Percentiles rank a stretch among this genome's conserved stretches.
phyloP scores from a whole-genome alignment of 2,888 invertebrate species.

The Cheilosia vernalis region DNA sequence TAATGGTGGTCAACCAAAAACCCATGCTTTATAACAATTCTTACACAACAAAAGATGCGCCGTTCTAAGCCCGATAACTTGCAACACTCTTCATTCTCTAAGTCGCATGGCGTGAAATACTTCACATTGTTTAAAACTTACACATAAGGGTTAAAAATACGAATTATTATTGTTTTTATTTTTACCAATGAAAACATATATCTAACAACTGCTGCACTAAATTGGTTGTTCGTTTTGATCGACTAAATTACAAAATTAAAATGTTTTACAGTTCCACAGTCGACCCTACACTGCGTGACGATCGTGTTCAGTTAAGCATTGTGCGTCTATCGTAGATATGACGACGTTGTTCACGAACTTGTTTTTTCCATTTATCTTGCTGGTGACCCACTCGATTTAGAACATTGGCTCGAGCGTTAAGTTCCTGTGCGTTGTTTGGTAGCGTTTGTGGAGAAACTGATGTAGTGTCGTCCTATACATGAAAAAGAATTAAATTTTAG shows the following conservation, averaged over 20 bases:
- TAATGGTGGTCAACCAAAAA: too few relatives aligned
- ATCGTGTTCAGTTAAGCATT: slow-evolving; percentile 92
- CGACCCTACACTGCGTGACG: neutral
- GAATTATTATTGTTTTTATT: slow-evolving; percentile 42
- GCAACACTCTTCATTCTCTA: neutral
- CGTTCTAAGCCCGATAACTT: neutral
- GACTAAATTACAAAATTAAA: slow-evolving; percentile 46
- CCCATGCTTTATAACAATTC: too few relatives aligned
- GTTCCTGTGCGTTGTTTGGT: slow-evolving; percentile 87
- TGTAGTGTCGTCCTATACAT: slow-evolving; percentile 85
- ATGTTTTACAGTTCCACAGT: slow-evolving; percentile 26
- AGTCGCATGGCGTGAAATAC: neutral
- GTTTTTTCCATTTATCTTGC: slow-evolving; percentile 98
- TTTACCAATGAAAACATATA: slow-evolving; percentile 37
- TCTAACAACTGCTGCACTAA: slow-evolving; percentile 26
- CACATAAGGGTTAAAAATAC: slow-evolving; percentile 35
- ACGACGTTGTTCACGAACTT: slow-evolving; percentile 91
- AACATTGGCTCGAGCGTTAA: slow-evolving; percentile 90
- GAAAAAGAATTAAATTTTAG: slow-evolving; percentile 59
- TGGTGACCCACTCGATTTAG: slow-evolving; percentile 97
- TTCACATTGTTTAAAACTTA: too few relatives aligned
- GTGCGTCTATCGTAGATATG: slow-evolving; percentile 99
- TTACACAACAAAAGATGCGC: too few relatives aligned
- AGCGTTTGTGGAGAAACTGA: slow-evolving; percentile 84
- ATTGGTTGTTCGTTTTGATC: slow-evolving; percentile 34